phyloP scores from a whole-genome alignment of 1,140 invertebrate genomes.

The Diuraphis noxia region DNA sequence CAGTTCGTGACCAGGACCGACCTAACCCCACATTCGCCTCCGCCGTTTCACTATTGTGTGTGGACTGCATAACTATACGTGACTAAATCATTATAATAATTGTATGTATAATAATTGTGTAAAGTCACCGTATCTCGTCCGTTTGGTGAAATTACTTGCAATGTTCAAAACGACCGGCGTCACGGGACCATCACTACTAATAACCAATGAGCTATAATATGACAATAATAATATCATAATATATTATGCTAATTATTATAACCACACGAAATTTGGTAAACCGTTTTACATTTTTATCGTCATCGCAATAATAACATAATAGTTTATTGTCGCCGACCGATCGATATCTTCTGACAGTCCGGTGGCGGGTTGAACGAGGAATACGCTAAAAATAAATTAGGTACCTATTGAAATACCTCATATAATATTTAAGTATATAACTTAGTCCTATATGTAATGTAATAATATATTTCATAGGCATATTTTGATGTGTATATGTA shows the following conservation, averaged over 20 bases:
- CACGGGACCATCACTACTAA: neutral
- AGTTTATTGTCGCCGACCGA: neutral
- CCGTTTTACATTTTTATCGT: neutral
- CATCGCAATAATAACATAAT: neutral
- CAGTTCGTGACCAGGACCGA: neutral
- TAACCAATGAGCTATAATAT: neutral
- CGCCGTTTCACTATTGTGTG: neutral
- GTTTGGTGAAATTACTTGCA: neutral
- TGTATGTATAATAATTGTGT: neutral
- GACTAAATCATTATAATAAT: neutral
- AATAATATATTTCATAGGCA: too few relatives aligned
- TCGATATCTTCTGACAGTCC: neutral
- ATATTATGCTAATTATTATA: neutral
- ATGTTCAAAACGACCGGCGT: neutral
- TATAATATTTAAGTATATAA: too few relatives aligned
- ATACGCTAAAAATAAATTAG: neutral
- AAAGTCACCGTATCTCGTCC: neutral
- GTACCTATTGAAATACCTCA: too few relatives aligned
- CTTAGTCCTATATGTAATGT: too few relatives aligned
- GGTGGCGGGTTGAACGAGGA: neutral
- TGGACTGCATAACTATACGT: neutral
- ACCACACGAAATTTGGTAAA: neutral
- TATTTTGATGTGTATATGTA: neutral
- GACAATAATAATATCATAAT: neutral
- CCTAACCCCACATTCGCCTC: too few relatives aligned